phyloP scores from a whole-genome alignment of 2,888 invertebrate species.

The Hyposoter didymator region DNA sequence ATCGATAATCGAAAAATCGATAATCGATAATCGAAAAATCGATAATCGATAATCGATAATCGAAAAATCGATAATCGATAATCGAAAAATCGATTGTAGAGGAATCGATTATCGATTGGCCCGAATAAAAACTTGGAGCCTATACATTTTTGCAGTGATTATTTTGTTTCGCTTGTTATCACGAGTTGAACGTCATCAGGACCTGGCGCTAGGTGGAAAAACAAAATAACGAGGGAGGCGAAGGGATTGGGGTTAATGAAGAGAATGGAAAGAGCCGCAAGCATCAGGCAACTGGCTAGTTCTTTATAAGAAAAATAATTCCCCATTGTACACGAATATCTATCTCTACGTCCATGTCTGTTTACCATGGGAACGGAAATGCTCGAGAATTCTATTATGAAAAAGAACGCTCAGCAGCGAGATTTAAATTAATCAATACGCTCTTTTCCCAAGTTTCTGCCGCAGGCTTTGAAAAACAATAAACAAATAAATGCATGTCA shows the following conservation, averaged over 20 bases:
- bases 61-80: no score
- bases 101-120: no score
- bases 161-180: background rate
- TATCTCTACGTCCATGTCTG: background rate
- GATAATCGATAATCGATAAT: no score
- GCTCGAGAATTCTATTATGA: background rate
- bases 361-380: constrained; percentile 31
- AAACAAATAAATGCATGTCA: background rate
- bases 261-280: constrained; percentile 14
- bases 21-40: no score
- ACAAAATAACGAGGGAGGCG: background rate
- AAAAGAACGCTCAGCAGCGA: background rate
- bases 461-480: background rate
- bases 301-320: background rate
- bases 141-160: background rate
- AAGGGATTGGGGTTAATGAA: background rate
- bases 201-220: background rate
- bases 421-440: constrained; percentile 21
- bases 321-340: background rate
- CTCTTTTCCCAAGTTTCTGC: background rate
- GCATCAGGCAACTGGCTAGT: background rate
- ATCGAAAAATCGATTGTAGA: no score
- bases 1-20: no score
- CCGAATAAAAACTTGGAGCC: no score
- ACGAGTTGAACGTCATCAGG: constrained; percentile 10